phyloP scores from a whole-genome alignment of 2,888 invertebrate species.

The Drosophila pegasa region DNA sequence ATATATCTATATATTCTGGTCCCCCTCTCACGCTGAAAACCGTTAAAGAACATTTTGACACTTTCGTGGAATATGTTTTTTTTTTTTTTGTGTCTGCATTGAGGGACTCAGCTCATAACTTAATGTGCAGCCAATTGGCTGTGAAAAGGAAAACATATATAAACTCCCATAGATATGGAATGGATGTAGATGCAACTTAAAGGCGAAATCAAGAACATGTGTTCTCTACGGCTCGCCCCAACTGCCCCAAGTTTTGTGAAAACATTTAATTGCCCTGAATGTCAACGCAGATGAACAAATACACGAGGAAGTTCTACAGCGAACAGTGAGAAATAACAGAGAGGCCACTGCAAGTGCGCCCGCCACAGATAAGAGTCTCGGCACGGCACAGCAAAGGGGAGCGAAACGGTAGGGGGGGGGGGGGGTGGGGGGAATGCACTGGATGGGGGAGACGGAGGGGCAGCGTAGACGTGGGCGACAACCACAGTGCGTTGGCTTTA shows the following conservation, averaged over 20 bases:
- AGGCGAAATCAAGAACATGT: conserved; percentile 77
- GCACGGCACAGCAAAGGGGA: conserved; percentile 14
- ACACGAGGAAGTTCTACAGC: conserved; percentile 48
- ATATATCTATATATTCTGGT: not conserved
- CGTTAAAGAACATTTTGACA: conserved; percentile 67
- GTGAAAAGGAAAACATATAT: conserved; percentile 53
- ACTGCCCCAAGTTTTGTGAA: conserved; percentile 34
- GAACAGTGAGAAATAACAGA: conserved; percentile 24
- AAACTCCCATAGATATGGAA: too few species aligned
- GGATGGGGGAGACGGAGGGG: too few species aligned
- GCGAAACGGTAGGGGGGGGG: not conserved
- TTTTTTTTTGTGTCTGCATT: not conserved
- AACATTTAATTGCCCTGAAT: conserved; percentile 77
- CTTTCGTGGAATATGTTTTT: conserved; percentile 47
- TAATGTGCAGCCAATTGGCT: conserved; percentile 73
- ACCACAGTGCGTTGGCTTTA: conserved; percentile 70
- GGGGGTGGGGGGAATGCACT: not conserved
- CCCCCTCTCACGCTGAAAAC: conserved; percentile 3
- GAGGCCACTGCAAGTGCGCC: conserved; percentile 60
- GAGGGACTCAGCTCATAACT: conserved; percentile 60
- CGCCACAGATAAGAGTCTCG: conserved; percentile 45
- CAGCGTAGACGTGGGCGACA: conserved; percentile 32
- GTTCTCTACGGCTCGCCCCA: conserved; percentile 41
- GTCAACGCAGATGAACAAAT: conserved; percentile 76
- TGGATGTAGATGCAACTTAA: conserved; percentile 44